These are phyloP conservation scores for Phoenicopterus ruber DNA, from an alignment of 2,113 vertebrate species.

Conservation along the genomic window DNA sequence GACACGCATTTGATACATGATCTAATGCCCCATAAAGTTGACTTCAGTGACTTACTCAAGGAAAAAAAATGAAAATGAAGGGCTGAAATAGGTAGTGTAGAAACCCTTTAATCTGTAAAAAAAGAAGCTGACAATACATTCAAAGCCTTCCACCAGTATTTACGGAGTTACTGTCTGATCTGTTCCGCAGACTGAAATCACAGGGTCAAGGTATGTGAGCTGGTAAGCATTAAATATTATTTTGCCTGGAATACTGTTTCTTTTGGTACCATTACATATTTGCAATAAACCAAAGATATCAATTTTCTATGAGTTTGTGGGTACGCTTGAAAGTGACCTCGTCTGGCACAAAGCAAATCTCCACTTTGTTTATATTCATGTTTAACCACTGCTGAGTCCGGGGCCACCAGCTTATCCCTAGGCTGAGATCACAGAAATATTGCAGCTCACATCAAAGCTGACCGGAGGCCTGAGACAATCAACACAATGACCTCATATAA, in stretches of 20 bases:
- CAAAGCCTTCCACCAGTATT: neutral
- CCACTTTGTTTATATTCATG: conserved; percentile 19
- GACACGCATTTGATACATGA: neutral
- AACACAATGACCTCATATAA: conserved; percentile 31
- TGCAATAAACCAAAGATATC: neutral
- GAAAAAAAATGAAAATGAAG: neutral
- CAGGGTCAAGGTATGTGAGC: neutral
- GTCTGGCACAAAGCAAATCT: conserved; percentile 1
- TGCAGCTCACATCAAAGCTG: conserved; percentile 77
- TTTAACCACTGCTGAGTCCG: conserved; percentile 51
- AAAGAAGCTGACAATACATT: neutral
- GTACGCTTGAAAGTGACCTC: conserved; percentile 40
- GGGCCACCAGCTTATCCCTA: conserved; percentile 73
- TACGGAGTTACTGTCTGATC: neutral
- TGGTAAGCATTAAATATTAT: neutral
- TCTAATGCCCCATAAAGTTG: neutral
- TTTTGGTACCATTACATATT: neutral
- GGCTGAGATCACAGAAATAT: conserved; percentile 69
- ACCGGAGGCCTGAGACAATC: conserved; percentile 37
- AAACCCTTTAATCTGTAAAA: neutral
- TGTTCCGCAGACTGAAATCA: neutral
- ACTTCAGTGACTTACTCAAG: neutral
- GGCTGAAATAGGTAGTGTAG: neutral
- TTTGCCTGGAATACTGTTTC: neutral
- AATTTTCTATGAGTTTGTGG: neutral